These are phyloP conservation scores for Malurus alboscapulatus DNA, from an alignment of 2,113 vertebrate genomes.

Conservation along the genomic window DNA sequence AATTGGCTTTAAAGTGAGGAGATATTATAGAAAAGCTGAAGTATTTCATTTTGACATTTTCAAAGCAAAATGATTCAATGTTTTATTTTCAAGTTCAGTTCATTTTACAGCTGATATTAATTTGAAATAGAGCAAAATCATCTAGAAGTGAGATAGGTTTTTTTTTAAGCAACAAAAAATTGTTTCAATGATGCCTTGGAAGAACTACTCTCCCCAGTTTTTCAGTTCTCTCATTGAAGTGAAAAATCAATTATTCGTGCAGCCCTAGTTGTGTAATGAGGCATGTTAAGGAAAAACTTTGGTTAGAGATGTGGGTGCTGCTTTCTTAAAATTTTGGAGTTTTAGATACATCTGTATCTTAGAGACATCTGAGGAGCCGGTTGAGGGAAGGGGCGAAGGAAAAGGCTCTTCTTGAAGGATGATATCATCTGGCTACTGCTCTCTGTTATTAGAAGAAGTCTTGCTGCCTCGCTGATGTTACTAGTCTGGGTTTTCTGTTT, in stretches of 20 bases:
- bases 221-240: conserved; percentile 45
- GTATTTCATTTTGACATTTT: neutral
- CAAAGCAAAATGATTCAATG: neutral
- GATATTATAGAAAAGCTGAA: neutral
- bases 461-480: neutral
- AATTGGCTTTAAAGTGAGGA: neutral
- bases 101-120: neutral
- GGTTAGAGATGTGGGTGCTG: neutral
- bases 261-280: conserved; percentile 42
- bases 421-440: neutral
- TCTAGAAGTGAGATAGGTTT: neutral
- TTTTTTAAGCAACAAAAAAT: neutral
- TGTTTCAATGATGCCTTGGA: neutral
- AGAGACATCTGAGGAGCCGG: neutral
- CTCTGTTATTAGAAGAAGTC: neutral
- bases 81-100: neutral
- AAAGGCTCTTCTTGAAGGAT: neutral
- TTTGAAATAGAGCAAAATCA: neutral
- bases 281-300: conserved; percentile 8
- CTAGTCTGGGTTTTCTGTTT: neutral
- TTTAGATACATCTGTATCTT: neutral
- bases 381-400: neutral
- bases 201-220: neutral
- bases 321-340: neutral
- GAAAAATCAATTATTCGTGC: conserved; percentile 44